These are phyloP conservation scores for Limnothrissa miodon DNA, from an alignment of 2,113 vertebrate species.

Conservation along the genomic window DNA sequence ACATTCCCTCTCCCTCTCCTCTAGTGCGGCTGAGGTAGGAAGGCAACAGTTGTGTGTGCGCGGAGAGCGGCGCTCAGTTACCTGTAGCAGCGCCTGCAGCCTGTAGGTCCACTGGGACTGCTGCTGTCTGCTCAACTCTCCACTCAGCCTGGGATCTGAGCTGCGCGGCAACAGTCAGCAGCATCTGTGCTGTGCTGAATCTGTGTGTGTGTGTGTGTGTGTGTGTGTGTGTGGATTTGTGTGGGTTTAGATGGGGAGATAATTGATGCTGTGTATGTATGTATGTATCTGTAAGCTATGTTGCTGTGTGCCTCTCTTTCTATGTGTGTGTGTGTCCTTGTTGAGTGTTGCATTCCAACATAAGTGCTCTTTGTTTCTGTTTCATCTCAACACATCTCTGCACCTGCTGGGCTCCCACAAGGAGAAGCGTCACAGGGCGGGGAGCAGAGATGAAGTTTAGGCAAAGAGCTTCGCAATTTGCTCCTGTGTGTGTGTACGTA, in stretches of 20 bases:
- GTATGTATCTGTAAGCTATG: not conserved
- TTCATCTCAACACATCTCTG: not conserved
- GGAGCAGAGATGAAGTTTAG: not conserved
- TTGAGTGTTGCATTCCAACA: not conserved
- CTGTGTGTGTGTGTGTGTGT: slow-evolving; percentile 8
- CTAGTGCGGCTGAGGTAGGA: slow-evolving; percentile 20
- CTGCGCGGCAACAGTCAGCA: not conserved
- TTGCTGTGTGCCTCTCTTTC: not conserved
- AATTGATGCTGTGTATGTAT: not conserved
- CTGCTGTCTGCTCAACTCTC: slow-evolving; percentile 4
- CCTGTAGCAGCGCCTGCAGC: slow-evolving; percentile 36
- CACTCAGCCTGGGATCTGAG: not conserved
- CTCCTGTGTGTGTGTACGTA: not conserved
- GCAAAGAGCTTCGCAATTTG: not conserved
- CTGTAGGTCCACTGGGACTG: slow-evolving; percentile 17
- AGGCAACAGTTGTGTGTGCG: slow-evolving; percentile 29
- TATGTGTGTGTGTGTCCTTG: not conserved
- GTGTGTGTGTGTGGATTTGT: not conserved
- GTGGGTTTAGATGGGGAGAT: not conserved
- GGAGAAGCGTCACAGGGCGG: too few species aligned
- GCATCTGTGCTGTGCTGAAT: not conserved
- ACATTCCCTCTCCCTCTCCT: slow-evolving; percentile 3
- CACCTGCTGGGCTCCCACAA: not conserved
- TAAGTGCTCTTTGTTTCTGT: not conserved
- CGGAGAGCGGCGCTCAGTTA: slow-evolving; percentile 21